Conservation (phyloP, 2,797 vertebrate genomes). For the Schizothorax lantsangensis region DNA sequence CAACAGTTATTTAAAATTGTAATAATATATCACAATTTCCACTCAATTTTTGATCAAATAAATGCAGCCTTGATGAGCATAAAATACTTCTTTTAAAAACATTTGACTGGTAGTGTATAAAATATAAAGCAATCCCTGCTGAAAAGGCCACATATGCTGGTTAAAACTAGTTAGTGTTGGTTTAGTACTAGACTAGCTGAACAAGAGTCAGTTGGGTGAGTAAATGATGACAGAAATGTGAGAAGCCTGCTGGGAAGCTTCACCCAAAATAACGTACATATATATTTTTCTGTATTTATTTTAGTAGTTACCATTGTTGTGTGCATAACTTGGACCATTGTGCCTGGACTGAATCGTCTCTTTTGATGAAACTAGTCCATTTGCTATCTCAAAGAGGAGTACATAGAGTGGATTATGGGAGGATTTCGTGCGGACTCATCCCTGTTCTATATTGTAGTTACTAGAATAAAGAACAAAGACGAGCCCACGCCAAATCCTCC, state of each 20-base stretch:
- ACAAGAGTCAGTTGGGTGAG: background rate
- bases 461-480: constrained; percentile 18
- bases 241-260: background rate
- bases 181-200: background rate
- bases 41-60: background rate
- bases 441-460: background rate
- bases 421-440: background rate
- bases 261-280: background rate
- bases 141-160: background rate
- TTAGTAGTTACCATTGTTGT: background rate
- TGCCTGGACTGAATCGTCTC: background rate
- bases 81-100: background rate
- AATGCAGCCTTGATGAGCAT: background rate
- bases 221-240: background rate
- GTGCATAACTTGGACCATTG: background rate
- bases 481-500: background rate
- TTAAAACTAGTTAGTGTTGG: background rate
- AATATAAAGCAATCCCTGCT: background rate
- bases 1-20: too few species aligned
- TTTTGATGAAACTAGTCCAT: background rate
- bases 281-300: background rate
- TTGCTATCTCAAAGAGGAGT: background rate
- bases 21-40: background rate
- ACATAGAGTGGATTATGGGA: constrained; percentile 19
- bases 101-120: background rate